These are phyloP conservation scores for Elachura formosa DNA, from an alignment of 2,113 vertebrate species.

Conservation along the genomic window DNA sequence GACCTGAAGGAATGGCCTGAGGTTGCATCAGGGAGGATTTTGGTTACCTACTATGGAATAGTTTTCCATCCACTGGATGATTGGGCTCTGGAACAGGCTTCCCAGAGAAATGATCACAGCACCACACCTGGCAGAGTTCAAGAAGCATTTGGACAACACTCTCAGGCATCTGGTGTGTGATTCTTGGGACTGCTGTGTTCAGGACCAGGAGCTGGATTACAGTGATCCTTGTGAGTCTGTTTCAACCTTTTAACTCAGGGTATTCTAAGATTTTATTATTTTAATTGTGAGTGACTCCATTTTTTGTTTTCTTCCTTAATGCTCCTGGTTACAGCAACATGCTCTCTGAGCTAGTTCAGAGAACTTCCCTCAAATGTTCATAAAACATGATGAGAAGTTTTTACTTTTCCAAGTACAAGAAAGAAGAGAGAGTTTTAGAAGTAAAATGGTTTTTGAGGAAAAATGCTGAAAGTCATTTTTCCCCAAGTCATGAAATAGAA, in stretches of 20 bases:
- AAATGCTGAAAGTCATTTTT: neutral
- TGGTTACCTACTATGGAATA: neutral
- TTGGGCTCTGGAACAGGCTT: neutral
- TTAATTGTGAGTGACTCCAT: neutral
- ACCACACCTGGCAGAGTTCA: neutral
- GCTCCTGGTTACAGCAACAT: neutral
- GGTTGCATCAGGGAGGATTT: neutral
- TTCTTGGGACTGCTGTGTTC: neutral
- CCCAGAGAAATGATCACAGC: neutral
- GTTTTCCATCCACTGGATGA: neutral
- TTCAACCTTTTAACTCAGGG: neutral
- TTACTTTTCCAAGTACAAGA: neutral
- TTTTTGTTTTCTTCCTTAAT: neutral
- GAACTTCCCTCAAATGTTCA: neutral
- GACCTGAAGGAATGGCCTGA: neutral
- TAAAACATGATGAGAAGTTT: neutral
- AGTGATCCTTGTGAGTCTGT: neutral
- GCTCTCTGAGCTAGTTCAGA: neutral
- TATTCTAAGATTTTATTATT: neutral
- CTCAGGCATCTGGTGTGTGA: neutral
- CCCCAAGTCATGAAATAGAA: slow-evolving; percentile 19
- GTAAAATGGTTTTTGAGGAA: neutral
- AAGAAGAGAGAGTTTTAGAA: neutral
- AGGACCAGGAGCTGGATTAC: neutral
- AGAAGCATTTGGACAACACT: neutral